Evolutionary conservation across 2,888 invertebrate species (phyloP).

Genomic region (Mayetiola destructor): DNA sequence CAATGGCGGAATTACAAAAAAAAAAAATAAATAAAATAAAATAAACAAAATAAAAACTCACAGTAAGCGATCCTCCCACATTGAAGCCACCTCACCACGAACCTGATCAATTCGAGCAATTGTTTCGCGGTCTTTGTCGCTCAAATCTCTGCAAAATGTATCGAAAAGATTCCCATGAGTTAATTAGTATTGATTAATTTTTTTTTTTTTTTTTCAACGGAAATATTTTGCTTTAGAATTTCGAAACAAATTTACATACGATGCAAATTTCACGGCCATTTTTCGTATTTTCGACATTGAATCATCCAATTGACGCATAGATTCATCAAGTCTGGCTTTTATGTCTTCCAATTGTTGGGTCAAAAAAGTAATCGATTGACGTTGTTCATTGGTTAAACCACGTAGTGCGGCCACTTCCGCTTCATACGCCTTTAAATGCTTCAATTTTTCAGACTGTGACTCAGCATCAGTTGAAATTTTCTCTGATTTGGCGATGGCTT

Average conservation of each 20-base stretch:
- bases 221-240: no score
- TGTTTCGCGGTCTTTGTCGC: slow-evolving; percentile 37
- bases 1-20: not conserved
- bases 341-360: slow-evolving; percentile 42
- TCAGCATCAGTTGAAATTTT: slow-evolving; percentile 26
- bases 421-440: slow-evolving; percentile 40
- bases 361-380: slow-evolving; percentile 38
- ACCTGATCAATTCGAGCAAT: slow-evolving; percentile 38
- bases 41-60: slow-evolving; percentile 21
- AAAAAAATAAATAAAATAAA: not conserved
- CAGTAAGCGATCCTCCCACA: slow-evolving; percentile 48
- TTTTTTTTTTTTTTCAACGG: not conserved
- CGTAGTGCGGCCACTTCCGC: slow-evolving; percentile 42
- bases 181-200: not conserved
- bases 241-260: slow-evolving; percentile 25
- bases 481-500: slow-evolving; percentile 36
- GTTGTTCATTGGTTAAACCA: slow-evolving; percentile 42
- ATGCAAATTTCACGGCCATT: slow-evolving; percentile 34
- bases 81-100: slow-evolving; percentile 40
- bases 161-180: not conserved
- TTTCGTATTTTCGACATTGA: slow-evolving; percentile 37
- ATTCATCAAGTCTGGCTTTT: slow-evolving; percentile 21
- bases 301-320: slow-evolving; percentile 24
- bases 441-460: slow-evolving; percentile 30
- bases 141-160: slow-evolving; percentile 28